A percentile compares a stretch with the other conserved stretches of the same genome.
These are phyloP conservation scores for Chionoecetes opilio DNA, from an alignment of 1,140 invertebrate species.

Conservation along the genomic window DNA sequence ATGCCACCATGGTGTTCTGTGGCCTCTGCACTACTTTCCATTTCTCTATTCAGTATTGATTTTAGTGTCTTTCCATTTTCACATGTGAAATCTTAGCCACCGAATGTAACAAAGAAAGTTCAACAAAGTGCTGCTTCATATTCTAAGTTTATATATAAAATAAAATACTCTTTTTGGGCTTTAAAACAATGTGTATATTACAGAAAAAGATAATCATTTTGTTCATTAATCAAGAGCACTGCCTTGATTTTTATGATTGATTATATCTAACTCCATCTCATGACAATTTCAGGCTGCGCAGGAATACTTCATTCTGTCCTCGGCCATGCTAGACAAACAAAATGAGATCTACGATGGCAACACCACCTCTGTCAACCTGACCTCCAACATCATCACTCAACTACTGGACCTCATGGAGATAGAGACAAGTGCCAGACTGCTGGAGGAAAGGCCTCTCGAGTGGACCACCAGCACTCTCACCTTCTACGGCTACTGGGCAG, in stretches of 20 bases:
- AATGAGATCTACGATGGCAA: constrained; percentile 75
- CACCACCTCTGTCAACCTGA: constrained; percentile 44
- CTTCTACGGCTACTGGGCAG: constrained; percentile 70
- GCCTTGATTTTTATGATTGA: neutral
- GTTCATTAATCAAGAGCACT: too few species aligned
- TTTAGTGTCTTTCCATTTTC: too few species aligned
- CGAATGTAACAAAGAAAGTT: too few species aligned
- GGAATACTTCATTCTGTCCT: constrained; percentile 76
- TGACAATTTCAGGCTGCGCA: constrained; percentile 67
- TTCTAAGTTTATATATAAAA: too few species aligned
- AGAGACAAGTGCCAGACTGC: constrained; percentile 70
- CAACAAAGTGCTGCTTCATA: too few species aligned
- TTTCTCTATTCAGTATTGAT: too few species aligned
- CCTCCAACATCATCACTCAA: constrained; percentile 52
- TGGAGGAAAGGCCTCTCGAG: constrained; percentile 70
- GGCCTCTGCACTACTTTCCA: too few species aligned
- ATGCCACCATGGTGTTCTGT: too few species aligned
- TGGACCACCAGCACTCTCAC: constrained; percentile 59
- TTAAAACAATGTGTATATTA: too few species aligned
- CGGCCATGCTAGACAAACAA: constrained; percentile 76
- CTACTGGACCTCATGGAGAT: constrained; percentile 74
- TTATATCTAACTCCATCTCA: neutral
- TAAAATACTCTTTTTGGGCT: too few species aligned
- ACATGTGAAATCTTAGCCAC: too few species aligned
- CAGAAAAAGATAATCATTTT: too few species aligned